Percentiles rank a stretch among this genome's conserved stretches.
phyloP scores from a whole-genome alignment of 2,888 invertebrate species.

The Acrobeloides nanus region DNA sequence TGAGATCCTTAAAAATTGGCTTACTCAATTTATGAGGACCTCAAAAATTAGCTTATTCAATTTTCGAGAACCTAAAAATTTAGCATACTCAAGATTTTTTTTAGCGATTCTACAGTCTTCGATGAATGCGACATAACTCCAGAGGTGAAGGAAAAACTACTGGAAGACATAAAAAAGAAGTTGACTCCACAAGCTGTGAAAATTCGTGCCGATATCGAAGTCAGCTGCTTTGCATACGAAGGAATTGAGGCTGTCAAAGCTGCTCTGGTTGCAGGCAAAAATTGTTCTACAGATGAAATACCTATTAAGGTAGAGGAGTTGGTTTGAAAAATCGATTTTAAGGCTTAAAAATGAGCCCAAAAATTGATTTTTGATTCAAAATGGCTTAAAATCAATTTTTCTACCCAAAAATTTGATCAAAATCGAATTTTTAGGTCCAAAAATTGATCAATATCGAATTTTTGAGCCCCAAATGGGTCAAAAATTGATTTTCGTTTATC shows the following conservation, averaged over 20 bases:
- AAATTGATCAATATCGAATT: too few relatives aligned
- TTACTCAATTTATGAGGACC: too few relatives aligned
- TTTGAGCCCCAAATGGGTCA: too few relatives aligned
- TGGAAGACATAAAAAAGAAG: constrained; percentile 88
- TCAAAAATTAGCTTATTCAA: constrained; percentile 5
- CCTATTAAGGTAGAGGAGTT: constrained; percentile 80
- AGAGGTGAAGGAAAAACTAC: constrained; percentile 78
- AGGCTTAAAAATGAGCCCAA: too few relatives aligned
- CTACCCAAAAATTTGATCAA: too few relatives aligned
- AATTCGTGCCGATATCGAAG: constrained; percentile 71
- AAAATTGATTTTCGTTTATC: too few relatives aligned
- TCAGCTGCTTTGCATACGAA: constrained; percentile 86
- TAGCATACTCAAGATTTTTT: constrained; percentile 3
- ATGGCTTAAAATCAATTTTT: too few relatives aligned
- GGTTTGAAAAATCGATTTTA: too few relatives aligned
- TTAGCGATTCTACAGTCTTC: constrained; percentile 82
- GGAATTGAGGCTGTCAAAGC: constrained; percentile 94
- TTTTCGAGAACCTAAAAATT: constrained; percentile 3
- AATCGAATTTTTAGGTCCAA: too few relatives aligned
- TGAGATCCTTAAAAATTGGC: background rate
- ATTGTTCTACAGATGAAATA: constrained; percentile 80
- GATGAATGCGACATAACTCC: constrained; percentile 91
- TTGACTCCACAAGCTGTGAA: constrained; percentile 94
- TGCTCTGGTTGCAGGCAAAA: constrained; percentile 79
- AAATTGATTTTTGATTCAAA: too few relatives aligned